Base-by-base conservation (phyloP, 1,140 invertebrate species). In the Pachyrhynchus sulphureomaculatus region DNA sequence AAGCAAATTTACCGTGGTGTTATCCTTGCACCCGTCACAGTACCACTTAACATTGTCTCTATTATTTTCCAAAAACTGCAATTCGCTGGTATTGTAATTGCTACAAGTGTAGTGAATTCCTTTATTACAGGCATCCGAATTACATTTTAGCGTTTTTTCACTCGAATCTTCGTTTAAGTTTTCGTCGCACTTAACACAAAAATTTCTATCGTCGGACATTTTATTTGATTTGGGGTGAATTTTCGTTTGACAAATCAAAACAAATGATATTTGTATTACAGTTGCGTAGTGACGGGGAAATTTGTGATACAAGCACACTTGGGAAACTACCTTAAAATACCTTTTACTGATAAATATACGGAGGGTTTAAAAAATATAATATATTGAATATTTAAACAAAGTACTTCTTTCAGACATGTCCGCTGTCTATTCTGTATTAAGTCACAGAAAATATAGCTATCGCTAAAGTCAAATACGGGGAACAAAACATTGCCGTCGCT, bases 111-210 rank as follows among this genome's bases (percentile, higher is more conserved):
- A 64, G 24, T 66, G 65, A n/a, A 66, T 37, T 10, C 58, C 52
- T 29, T 62, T 62, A 33, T 66, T 66, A 39, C 64, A 66, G 18
- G 47, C 24, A 34, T 59, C 33, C n/a, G 53, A 37, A 21, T 58
- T 66, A 45, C 64, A 66, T 49, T 66, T 66, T 12, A 66, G 29
- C 4, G 34, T 62, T 34, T 62, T 62, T 17, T 65, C 23, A 18
- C 20, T 39, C 1, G 17, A n/a, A 17, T 34, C 26, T 9, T 62
- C 36, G 21, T 15, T 51, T 17, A 66, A 37, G 21, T 24, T 57
- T 45, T 66, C 64, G 21, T 66, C 64, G 64, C 64, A 66, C 58
- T 66, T 66, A 13, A 66, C 64, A 66, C 64, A 66, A 57, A 58
- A 66, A 66, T 66, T 66, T 66, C 47, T 62, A 42, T 51, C 36